Base-by-base conservation (phyloP, 2,113 vertebrate species). In the Periophthalmodon schlosseri region DNA sequence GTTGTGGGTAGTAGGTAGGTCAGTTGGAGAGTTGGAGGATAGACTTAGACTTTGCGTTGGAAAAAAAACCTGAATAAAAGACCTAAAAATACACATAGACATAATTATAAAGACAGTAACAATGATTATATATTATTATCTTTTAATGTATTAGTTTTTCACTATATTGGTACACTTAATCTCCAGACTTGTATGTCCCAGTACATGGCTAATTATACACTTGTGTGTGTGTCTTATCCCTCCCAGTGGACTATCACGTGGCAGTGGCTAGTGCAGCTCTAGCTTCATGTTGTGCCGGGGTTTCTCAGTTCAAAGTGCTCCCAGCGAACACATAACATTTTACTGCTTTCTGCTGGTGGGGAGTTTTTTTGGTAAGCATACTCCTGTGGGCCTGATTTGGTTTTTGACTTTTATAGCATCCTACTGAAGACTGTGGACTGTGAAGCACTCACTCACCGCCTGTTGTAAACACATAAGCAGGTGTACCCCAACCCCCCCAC, bases 291-390 rank as follows among this genome's bases (percentile, higher is more conserved):
- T 68, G 74, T 81, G 87, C 82, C 49, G 34, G 82, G 83, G 81
- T 79, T 87, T 73, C 74, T 88, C 70, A 28, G 65, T 74, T 87
- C 77, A 60, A 76, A 79, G 83, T 79, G 82, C 86, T 93, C 91
- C 90, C 86, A 49, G 12, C 57, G 86, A 91, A 70, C 90, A 64
- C 83, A 84, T 88, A 86, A 93, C 77, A 39, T 77, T 92, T 92
- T 83, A 91, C 78, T 76, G 70, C 81, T 57, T 86, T 85, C 84
- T 88, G 83, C 90, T 84, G 86, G 81, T 74, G 89, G 77, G 88
- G 87, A 83, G 68, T 21, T 79, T 90, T 84, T 82, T 83, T 77
- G 65, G 74, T 81, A 75, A 76, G 83, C 80, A 86, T 75, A 69
- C 77, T 89, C 83, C 90, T 85, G 77, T 82, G 80, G 86, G 84